Conservation (phyloP, 1,140 invertebrate genomes). For the Nixonia krombeini region DNA sequence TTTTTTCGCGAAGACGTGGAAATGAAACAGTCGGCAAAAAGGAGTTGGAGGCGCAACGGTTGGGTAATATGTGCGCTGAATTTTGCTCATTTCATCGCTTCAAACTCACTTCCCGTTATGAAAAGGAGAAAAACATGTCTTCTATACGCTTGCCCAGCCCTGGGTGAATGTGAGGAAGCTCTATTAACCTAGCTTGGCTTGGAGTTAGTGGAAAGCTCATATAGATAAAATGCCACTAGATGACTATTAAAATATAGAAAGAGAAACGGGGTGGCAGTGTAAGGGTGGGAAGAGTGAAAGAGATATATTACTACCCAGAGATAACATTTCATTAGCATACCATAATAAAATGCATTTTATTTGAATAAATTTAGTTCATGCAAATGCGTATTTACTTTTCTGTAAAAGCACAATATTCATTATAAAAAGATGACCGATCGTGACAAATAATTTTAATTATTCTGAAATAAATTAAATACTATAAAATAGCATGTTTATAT, state of each 20-base stretch:
- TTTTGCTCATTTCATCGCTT: slow-evolving; percentile 15
- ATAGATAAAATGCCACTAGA: slow-evolving; percentile 27
- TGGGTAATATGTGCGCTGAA: slow-evolving; percentile 8
- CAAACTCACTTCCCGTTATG: slow-evolving; percentile 16
- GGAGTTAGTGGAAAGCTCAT: slow-evolving; percentile 60
- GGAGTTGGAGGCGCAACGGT: slow-evolving; percentile 25
- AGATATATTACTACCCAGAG: no score
- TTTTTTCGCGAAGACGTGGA: slow-evolving; percentile 8
- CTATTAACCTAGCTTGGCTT: slow-evolving; percentile 25
- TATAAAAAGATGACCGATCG: no score
- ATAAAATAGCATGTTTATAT: no score
- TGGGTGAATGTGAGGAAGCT: slow-evolving; percentile 31
- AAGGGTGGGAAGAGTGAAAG: slow-evolving; percentile 7
- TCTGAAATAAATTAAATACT: no score
- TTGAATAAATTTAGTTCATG: no score
- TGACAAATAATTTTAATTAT: no score
- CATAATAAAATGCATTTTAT: no score
- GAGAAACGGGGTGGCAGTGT: no score
- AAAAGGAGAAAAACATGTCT: slow-evolving; percentile 32
- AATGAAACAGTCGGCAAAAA: slow-evolving; percentile 20
- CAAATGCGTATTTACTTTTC: no score
- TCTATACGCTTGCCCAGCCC: slow-evolving; percentile 63
- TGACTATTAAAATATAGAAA: slow-evolving; percentile 22
- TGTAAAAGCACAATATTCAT: no score
- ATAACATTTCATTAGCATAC: no score